These are phyloP conservation scores for Struthio camelus DNA, from an alignment of 2,113 vertebrate species.

Conservation along the genomic window DNA sequence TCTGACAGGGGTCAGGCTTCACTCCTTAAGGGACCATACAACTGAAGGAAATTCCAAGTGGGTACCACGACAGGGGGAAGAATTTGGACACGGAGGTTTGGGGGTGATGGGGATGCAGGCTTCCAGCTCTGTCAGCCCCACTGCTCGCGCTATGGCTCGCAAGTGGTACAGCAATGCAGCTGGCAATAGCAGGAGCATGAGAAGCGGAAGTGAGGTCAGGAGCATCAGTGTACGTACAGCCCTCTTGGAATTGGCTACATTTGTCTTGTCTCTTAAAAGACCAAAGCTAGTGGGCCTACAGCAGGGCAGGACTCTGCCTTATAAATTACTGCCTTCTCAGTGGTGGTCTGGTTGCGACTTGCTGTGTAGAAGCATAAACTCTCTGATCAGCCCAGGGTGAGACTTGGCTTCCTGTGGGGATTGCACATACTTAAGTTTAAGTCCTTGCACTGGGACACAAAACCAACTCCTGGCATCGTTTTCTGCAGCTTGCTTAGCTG, in stretches of 20 bases:
- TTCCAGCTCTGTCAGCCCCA: too few species aligned
- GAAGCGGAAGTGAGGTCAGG: background rate
- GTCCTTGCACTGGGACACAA: background rate
- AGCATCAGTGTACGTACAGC: background rate
- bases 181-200: background rate
- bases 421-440: background rate
- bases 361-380: background rate
- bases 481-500: background rate
- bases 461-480: background rate
- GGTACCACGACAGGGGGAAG: background rate
- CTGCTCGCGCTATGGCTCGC: rapidly evolving
- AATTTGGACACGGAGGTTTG: background rate
- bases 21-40: background rate
- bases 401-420: background rate
- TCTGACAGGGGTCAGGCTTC: background rate
- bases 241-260: background rate
- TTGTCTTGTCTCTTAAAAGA: background rate
- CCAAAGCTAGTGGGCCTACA: background rate
- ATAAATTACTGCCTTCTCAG: background rate
- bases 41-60: background rate
- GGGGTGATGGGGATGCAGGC: background rate
- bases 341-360: background rate
- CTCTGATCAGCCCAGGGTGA: background rate
- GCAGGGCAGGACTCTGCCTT: background rate
- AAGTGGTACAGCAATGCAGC: background rate